These are phyloP conservation scores for Lindbergichthys nudifrons DNA, from an alignment of 2,797 vertebrate genomes.

Conservation along the genomic window DNA sequence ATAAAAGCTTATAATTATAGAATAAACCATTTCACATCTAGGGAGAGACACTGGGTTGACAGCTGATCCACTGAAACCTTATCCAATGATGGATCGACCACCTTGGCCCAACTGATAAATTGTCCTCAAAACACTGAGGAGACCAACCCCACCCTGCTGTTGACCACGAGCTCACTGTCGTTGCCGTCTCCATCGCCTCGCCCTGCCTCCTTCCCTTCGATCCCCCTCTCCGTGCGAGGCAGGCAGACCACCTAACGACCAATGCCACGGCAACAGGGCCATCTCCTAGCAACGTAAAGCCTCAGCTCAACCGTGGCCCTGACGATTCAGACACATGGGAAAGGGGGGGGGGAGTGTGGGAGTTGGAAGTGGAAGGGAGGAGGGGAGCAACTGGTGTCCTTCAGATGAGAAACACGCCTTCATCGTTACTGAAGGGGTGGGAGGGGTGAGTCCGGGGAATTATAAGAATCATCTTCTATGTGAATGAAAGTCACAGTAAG, in stretches of 20 bases:
- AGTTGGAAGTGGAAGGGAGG: constrained; percentile 33
- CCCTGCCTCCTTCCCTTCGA: constrained; percentile 28
- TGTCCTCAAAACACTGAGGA: too few species aligned
- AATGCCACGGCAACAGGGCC: constrained; percentile 84
- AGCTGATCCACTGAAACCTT: constrained; percentile 8
- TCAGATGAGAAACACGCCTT: constrained; percentile 36
- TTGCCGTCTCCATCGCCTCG: constrained; percentile 50
- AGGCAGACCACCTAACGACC: constrained; percentile 85
- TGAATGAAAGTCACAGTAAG: constrained; percentile 69
- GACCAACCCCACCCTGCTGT: constrained; percentile 54
- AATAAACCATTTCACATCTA: background rate
- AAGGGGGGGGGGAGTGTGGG: constrained; percentile 47
- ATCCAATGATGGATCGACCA: constrained; percentile 5
- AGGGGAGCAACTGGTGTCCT: constrained; percentile 68
- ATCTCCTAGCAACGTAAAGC: constrained; percentile 88
- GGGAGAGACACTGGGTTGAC: background rate
- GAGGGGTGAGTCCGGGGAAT: constrained; percentile 48
- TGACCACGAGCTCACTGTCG: constrained; percentile 62
- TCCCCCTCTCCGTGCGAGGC: constrained; percentile 56
- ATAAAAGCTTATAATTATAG: background rate
- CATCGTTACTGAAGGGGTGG: constrained; percentile 28
- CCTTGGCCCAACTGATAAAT: background rate
- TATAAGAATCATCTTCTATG: constrained; percentile 52
- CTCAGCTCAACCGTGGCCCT: constrained; percentile 79
- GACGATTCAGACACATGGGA: constrained; percentile 71